Percentiles rank a stretch among this genome's conserved stretches.
These are phyloP conservation scores for Pterocles burchelli DNA, from an alignment of 2,113 vertebrate genomes.

Conservation along the genomic window DNA sequence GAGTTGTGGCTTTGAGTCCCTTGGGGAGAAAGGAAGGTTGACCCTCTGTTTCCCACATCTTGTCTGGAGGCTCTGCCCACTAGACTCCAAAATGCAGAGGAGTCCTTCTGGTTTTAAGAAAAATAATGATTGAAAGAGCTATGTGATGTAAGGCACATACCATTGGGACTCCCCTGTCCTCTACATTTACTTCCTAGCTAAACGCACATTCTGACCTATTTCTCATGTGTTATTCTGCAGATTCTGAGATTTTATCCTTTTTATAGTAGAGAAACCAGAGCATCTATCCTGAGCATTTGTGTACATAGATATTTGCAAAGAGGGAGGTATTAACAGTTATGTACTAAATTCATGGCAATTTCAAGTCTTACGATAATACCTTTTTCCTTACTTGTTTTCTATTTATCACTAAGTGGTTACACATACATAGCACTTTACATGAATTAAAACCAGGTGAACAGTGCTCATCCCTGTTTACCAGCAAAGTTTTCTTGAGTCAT, in stretches of 20 bases:
- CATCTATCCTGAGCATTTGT: neutral
- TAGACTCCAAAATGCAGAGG: neutral
- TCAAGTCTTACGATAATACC: neutral
- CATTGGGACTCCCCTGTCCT: neutral
- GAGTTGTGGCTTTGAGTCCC: neutral
- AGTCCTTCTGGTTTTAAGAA: neutral
- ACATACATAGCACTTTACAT: neutral
- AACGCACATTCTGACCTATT: neutral
- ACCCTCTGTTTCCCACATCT: neutral
- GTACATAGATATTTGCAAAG: neutral
- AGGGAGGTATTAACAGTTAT: neutral
- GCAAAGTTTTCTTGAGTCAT: neutral
- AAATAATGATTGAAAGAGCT: neutral
- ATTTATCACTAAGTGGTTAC: neutral
- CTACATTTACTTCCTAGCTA: neutral
- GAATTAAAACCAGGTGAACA: neutral
- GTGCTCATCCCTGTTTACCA: neutral
- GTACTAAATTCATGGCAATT: neutral
- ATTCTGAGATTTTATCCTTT: neutral
- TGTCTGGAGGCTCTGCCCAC: neutral
- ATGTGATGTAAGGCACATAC: rapidly evolving
- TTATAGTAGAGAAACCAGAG: neutral
- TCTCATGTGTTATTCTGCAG: neutral
- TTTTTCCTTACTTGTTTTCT: neutral
- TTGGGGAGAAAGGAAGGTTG: neutral